Conservation (phyloP, 2,113 vertebrate species). For the Dicentrarchus labrax region DNA sequence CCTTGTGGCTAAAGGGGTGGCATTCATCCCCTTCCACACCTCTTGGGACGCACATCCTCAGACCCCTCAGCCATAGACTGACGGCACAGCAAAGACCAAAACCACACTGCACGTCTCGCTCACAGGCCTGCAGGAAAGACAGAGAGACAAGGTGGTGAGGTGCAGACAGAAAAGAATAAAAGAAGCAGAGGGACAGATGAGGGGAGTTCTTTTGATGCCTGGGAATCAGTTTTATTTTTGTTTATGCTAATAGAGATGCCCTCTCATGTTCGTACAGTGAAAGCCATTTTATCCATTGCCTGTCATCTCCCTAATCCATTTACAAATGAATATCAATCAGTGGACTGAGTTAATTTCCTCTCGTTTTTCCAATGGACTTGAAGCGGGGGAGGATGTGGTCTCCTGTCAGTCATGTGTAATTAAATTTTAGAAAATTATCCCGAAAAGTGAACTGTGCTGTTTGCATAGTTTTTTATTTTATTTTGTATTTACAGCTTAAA, state of each 20-base stretch:
- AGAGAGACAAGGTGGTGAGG: slow-evolving; percentile 5
- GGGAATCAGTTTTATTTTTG: slow-evolving; percentile 21
- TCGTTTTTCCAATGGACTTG: slow-evolving; percentile 51
- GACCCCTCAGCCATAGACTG: slow-evolving; percentile 92
- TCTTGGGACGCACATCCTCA: slow-evolving; percentile 91
- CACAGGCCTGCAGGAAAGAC: slow-evolving; percentile 87
- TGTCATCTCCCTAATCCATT: slow-evolving; percentile 70
- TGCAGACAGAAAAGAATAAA: not conserved
- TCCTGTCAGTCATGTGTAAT: slow-evolving; percentile 63
- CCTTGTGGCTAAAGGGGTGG: slow-evolving; percentile 93
- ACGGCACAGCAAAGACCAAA: slow-evolving; percentile 90
- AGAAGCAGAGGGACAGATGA: not conserved
- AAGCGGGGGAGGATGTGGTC: slow-evolving; percentile 67
- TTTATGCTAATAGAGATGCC: slow-evolving; percentile 29
- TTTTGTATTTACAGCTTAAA: not conserved
- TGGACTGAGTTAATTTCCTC: slow-evolving; percentile 68
- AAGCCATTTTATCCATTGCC: slow-evolving; percentile 41
- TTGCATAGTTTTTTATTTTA: not conserved
- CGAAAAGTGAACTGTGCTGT: slow-evolving; percentile 8
- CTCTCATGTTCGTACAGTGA: slow-evolving; percentile 27
- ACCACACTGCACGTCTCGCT: slow-evolving; percentile 90
- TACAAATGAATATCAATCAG: slow-evolving; percentile 72
- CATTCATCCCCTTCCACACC: slow-evolving; percentile 91
- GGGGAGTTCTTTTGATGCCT: slow-evolving; percentile 13
- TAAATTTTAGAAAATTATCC: slow-evolving; percentile 44